Evolutionary conservation across 1,140 invertebrate species (phyloP).

Genomic region (Belonocnema kinseyi): DNA sequence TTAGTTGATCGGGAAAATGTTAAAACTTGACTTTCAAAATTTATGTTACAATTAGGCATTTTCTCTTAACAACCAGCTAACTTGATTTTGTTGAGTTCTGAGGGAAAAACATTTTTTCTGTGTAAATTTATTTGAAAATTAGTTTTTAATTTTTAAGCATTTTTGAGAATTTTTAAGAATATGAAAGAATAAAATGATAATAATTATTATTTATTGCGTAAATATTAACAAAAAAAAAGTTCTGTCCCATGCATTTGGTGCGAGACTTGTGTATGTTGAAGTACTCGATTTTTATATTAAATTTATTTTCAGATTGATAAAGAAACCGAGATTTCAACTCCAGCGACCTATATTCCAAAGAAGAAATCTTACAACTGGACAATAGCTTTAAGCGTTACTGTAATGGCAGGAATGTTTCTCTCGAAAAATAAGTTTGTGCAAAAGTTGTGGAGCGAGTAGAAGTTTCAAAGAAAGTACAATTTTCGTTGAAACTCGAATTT

Average conservation of each 20-base stretch:
- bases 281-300: conserved; percentile 31
- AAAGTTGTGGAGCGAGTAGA: conserved; percentile 50
- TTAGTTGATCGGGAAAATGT: too few species aligned
- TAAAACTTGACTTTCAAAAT: too few species aligned
- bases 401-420: conserved; percentile 60
- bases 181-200: too few species aligned
- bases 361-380: conserved; percentile 56
- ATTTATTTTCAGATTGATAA: conserved; percentile 54
- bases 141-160: too few species aligned
- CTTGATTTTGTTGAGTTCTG: too few species aligned
- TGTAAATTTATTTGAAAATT: too few species aligned
- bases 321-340: conserved; percentile 52
- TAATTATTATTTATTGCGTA: too few species aligned
- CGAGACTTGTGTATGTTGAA: conserved; percentile 19
- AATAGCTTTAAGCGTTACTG: conserved; percentile 51
- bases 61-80: too few species aligned
- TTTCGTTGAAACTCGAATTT: conserved; percentile 33
- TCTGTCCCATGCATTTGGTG: not conserved
- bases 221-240: too few species aligned
- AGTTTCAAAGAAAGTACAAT: conserved; percentile 32
- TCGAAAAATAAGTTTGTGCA: conserved; percentile 52
- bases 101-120: too few species aligned
- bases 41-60: too few species aligned
- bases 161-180: too few species aligned
- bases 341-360: conserved; percentile 60